Base-by-base conservation (phyloP, 2,888 invertebrate genomes). In the Conchocele bisecta region DNA sequence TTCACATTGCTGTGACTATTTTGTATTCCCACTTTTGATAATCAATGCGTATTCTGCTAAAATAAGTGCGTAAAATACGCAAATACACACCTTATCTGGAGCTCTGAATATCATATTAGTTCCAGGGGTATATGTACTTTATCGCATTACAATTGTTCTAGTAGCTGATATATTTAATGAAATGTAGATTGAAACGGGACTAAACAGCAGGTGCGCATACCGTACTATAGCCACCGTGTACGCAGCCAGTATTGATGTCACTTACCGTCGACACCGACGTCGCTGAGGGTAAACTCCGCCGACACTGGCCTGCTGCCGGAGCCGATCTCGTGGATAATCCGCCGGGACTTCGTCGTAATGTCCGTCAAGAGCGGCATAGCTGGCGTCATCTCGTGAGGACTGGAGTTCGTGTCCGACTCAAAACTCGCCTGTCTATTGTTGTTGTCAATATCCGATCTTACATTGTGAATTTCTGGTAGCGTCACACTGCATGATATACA, bases 301-400 rank as follows among this genome's bases (percentile, higher is more conserved):
- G 88, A 88, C 33, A 86, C 86, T 0, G 88, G 88, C 53, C 89
- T 69, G 61, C 87, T 86, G 35, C 87, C 85, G 56, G 83, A 83
- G 41, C 89, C 88, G 44, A 87, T 87, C 54, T 86, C 88, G 35
- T 89, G 88, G 46, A 91, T 83, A 35, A 89, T 88, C 67, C 92
- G 92, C 69, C 93, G 87, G 28, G 93, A 93, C 59, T 93, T 89
- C 42, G 92, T 92, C 39, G 93, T 93, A 90, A 93, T 93, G 86
- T 93, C 93, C 46, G 92, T 93, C 67, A 93, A 90, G 48, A 93
- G 88, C 20, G 93, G 93, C 93, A 93, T 93, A 20, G 93, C 93
- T 15, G 93, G 93, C 6, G 92, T 91, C 87, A 89, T 85, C 60
- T 84, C 86, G 54, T 74, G 77, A 6, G 86, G 84, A 4, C 86